Base-by-base conservation (phyloP, 2,797 vertebrate species). In the Bryconaethiops microstoma region DNA sequence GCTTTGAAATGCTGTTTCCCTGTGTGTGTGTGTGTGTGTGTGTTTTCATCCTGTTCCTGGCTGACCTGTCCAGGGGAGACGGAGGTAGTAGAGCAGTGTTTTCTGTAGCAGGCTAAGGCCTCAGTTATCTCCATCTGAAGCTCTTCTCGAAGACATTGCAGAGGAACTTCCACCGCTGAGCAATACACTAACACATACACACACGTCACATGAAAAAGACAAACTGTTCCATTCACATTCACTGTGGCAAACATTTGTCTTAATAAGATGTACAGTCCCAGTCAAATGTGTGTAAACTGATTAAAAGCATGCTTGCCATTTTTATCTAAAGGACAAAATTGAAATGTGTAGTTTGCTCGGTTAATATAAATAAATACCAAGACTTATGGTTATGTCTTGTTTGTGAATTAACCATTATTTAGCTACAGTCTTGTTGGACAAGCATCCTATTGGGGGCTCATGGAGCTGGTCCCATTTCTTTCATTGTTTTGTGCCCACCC, bases 61-160 rank as follows among this genome's bases (percentile, higher is more conserved):
- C 70, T 55, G 39, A 95, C 94, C 93, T 95, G 94, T 74, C 93
- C 93, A 7, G 91, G 83, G 1, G 92, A 93, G 21, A 91, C 91
- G 0, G 91, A 86, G 2, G 92, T 85, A 17, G 92, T 91, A 88
- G 93, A 90, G 89, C 93, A 92, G 89, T 94, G 91, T 87, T 92
- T 94, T 1, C 94, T 91, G 85, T 95, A 95, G 17, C 88, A 93
- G 0, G 92, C 92, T 85, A 95, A 25, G 0, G 89, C 88, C 77
- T 91, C 87, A 0, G 94, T 95, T 1, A 92, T 48, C 55, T 94
- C 93, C 0, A 86, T 90, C 87, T 95, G 93, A 83, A 95, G 88
- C 48, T 94, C 92, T 84, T 93, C 92, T 60, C 93, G 91, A 71
- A 95, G 81, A 75, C 92, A 91, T 87, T 94, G 94, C 9, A 93